Conservation (phyloP, 2,113 vertebrate species). For the Otus sunia region DNA sequence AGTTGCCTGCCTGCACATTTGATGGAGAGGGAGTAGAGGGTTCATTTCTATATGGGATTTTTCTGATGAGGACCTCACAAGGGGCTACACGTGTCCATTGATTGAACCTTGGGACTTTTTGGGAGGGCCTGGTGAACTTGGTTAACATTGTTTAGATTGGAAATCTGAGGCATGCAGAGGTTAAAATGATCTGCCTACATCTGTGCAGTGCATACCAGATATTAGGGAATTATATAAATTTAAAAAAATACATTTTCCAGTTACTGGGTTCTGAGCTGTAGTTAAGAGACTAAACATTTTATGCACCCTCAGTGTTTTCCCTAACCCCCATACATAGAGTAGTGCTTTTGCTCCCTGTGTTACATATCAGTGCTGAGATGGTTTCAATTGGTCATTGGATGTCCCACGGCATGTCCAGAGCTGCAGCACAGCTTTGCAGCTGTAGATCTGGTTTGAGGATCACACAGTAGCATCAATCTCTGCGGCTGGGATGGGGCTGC, state of each 20-base stretch:
- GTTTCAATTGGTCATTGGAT: rapidly evolving
- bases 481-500: neutral
- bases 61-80: neutral
- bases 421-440: neutral
- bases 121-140: neutral
- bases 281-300: neutral
- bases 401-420: neutral
- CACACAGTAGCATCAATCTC: neutral
- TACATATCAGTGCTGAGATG: rapidly evolving
- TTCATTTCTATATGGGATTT: neutral
- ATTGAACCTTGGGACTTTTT: neutral
- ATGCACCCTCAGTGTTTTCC: neutral
- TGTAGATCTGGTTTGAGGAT: neutral
- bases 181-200: neutral
- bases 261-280: neutral
- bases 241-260: neutral
- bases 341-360: neutral
- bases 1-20: neutral
- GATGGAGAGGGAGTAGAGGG: neutral
- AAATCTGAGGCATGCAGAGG: neutral
- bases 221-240: neutral
- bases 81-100: rapidly evolving
- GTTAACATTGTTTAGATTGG: neutral
- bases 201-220: neutral
- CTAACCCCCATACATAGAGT: rapidly evolving